Base-by-base conservation (phyloP, 2,888 invertebrate species). In the Ophion ventricosus region DNA sequence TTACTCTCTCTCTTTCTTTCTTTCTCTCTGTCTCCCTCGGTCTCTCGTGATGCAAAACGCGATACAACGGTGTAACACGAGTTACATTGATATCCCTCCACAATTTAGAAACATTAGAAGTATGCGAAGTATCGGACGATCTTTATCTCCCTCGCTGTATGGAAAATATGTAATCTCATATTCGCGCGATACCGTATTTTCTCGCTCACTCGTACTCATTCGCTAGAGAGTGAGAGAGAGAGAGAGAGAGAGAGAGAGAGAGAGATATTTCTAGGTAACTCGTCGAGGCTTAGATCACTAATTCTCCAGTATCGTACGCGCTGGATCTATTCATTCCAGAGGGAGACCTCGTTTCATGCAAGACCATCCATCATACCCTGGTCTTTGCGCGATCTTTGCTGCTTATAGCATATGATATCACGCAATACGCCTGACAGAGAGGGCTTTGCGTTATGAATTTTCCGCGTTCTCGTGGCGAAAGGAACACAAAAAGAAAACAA, bases 61-160 rank as follows among this genome's bases (percentile, higher is more conserved):
- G 56, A 70, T 72, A 77, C 29, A 76, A 76, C 54, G 14, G 66
- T 49, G 73, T 64, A 64, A 79, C 80, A 59, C 57, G 70, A 73
- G 64, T 80, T 66, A 63, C 73, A 56, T 75, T 75, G 83, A 83
- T 79, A 83, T 83, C 80, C 72, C 80, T 59, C 69, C 66, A 67
- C 79, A 82, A 79, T 84, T 82, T 82, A 82, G 79, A 84, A 76
- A 79, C 84, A 82, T 82, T 82, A 82, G 82, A 82, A 79, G 66
- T 80, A 80, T 76, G 79, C 66, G 67, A 76, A 76, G 69, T 84
- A 84, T 80, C 82, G 72, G 72, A 84, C 79, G 84, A 84, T 84
- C 79, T 64, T 79, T 79, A 84, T 84, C 84, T 63, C 63, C 49
- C 14, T 56, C 57, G 25, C 35, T 43, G 73, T 26, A 66, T 29